Conservation (phyloP, 2,113 vertebrate genomes). For the Lathamus discolor region DNA sequence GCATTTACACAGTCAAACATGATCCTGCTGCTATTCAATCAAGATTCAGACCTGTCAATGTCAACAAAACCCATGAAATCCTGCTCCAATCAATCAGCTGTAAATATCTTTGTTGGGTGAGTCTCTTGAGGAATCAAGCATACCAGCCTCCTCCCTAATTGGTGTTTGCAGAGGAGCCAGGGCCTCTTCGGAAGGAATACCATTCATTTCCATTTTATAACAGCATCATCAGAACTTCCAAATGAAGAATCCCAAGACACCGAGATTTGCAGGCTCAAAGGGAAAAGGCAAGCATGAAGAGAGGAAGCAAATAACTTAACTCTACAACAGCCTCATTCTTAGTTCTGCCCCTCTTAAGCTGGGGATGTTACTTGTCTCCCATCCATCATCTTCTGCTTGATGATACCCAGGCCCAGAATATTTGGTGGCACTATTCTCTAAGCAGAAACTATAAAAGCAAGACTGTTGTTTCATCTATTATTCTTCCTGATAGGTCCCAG, state of each 20-base stretch:
- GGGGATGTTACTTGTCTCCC: background rate
- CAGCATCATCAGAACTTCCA: background rate
- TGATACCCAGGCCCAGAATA: background rate
- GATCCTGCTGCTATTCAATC: background rate
- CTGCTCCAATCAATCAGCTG: background rate
- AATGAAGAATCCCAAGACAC: background rate
- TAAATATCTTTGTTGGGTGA: background rate
- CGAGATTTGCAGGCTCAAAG: background rate
- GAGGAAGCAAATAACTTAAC: background rate
- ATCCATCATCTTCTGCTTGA: background rate
- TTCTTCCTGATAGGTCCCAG: background rate
- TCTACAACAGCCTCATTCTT: background rate
- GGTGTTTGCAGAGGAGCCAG: background rate
- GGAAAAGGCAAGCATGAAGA: background rate
- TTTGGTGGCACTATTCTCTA: background rate
- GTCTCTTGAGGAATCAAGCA: background rate
- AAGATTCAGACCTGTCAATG: background rate
- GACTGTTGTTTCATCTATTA: background rate
- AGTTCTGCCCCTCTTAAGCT: background rate
- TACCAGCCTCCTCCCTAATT: background rate
- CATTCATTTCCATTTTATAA: background rate
- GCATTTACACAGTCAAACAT: background rate
- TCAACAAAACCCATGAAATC: background rate
- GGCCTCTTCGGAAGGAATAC: background rate
- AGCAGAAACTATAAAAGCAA: background rate